Base-by-base conservation (phyloP, 2,797 vertebrate genomes). In the Squalus acanthias region DNA sequence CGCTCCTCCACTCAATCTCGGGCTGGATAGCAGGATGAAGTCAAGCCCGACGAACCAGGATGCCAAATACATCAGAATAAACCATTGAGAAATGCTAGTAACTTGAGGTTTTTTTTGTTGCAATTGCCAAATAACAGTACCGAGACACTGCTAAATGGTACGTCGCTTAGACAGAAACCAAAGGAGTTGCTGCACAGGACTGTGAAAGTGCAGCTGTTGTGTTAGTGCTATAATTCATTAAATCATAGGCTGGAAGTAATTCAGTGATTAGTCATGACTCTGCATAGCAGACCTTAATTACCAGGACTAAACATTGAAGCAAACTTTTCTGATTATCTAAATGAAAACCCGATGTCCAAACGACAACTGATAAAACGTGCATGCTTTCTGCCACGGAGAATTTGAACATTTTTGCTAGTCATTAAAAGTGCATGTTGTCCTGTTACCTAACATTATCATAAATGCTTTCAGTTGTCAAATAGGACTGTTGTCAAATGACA, bases 151-250 rank as follows among this genome's bases (percentile, higher is more conserved):
- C 89, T 92, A 29, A 93, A 39, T 93, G 63, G 39, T 53, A 69
- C 8, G 33, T 33, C 39, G 20, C 63, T 93, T 22, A 85, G 22
- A 50, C 82, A 93, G 91, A 46, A 93, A 46, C 65, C n/a, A 93
- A 46, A 24, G 22, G n/a, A 50, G 33, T 69, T 26, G n/a, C 91
- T 67, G 63, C 3, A 46, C 2, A 60, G 76, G 26, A 53, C 50
- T 72, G 12, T 53, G 65, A 70, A 95, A 72, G 12, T 57, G 50
- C 70, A 95, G 72, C 94, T 95, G 69, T 29, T n/a, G 50, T 50
- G 93, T 76, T 76, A 57, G 20, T 74, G 94, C 69, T 95, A 69
- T 70, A 69, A 95, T 74, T 95, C 46, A 95, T 95, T 95, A 72
- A 53, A 33, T 74, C n/a, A 39, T 69, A 46, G 91, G 33, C 65